Conservation (phyloP, 2,113 vertebrate species). For the Ctenodactylus gundi region DNA sequence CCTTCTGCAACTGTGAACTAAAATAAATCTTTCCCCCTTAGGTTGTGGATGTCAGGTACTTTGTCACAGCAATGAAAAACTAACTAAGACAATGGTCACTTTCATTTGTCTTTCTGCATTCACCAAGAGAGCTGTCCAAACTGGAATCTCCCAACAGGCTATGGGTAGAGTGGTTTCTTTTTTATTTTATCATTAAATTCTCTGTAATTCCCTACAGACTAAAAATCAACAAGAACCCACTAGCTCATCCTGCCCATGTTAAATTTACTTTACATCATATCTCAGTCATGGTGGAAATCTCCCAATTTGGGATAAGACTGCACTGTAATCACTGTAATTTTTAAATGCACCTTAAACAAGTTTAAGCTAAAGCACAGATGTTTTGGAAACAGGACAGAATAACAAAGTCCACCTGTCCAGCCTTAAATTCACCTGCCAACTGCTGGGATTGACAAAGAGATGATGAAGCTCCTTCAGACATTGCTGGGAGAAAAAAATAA, state of each 20-base stretch:
- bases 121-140: not conserved
- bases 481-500: not conserved
- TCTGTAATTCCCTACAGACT: not conserved
- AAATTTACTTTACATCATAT: not conserved
- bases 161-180: not conserved
- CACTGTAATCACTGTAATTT: not conserved
- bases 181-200: not conserved
- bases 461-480: not conserved
- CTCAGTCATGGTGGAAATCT: not conserved
- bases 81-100: too few relatives aligned
- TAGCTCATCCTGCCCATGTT: not conserved
- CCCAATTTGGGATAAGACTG: not conserved
- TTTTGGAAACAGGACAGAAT: not conserved
- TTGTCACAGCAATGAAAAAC: too few relatives aligned
- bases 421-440: not conserved
- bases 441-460: not conserved
- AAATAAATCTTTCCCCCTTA: too few relatives aligned
- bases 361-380: not conserved
- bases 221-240: not conserved
- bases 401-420: not conserved
- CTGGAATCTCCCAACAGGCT: not conserved
- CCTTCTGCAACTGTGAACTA: too few relatives aligned
- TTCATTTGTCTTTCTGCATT: not conserved
- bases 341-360: not conserved
- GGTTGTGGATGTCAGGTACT: too few relatives aligned